Conservation (phyloP, 1,140 invertebrate species). For the Aphidius ervi region DNA sequence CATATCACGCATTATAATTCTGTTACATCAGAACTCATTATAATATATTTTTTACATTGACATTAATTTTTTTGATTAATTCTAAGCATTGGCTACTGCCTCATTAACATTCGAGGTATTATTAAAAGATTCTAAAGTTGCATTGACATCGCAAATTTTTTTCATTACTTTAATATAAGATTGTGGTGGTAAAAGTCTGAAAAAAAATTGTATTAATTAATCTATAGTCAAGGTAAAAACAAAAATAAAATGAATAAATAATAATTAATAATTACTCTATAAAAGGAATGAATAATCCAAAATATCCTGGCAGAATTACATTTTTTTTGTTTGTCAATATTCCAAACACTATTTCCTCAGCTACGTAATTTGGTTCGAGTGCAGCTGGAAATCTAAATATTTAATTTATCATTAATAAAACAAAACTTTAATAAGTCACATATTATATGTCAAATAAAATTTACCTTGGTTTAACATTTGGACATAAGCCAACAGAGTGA, state of each 20-base stretch:
- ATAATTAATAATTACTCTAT: slow-evolving; percentile 57
- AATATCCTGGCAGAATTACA: slow-evolving; percentile 72
- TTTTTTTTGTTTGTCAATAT: slow-evolving; percentile 75
- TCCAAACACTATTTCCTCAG: slow-evolving; percentile 75
- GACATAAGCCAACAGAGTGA: slow-evolving; percentile 87
- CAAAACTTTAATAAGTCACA: too few relatives aligned
- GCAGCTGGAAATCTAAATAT: slow-evolving; percentile 68
- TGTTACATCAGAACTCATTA: too few relatives aligned
- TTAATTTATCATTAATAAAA: too few relatives aligned
- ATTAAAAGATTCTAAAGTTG: too few relatives aligned
- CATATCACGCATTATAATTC: too few relatives aligned
- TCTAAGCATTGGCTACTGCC: too few relatives aligned
- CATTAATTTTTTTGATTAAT: too few relatives aligned
- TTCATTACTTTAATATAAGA: too few relatives aligned
- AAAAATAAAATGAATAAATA: background rate
- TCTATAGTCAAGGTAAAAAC: slow-evolving; percentile 4
- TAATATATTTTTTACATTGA: too few relatives aligned
- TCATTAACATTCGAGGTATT: too few relatives aligned
- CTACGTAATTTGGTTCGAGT: slow-evolving; percentile 82
- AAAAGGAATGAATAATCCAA: slow-evolving; percentile 63
- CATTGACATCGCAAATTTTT: too few relatives aligned
- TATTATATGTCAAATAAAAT: slow-evolving; percentile 15
- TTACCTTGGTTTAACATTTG: slow-evolving; percentile 80
- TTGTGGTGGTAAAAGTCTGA: background rate
- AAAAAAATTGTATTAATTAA: slow-evolving; percentile 15